Conservation (phyloP, 2,797 vertebrate genomes). For the Eulemur rubriventer region DNA sequence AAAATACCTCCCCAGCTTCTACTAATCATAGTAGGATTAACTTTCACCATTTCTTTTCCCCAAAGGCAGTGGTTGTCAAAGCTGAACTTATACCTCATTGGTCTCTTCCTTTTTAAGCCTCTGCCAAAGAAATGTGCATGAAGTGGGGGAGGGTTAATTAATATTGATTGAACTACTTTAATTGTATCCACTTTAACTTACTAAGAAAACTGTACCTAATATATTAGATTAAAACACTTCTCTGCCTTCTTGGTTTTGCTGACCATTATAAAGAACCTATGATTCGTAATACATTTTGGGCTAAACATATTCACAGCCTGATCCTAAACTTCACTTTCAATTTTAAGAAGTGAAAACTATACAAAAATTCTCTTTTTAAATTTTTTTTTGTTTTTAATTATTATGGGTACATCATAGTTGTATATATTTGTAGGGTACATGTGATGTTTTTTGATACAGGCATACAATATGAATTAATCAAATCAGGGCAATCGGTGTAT, state of each 20-base stretch:
- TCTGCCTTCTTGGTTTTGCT: slow-evolving; percentile 39
- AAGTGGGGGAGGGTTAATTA: not conserved
- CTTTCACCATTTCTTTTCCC: not conserved
- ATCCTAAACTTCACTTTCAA: slow-evolving; percentile 32
- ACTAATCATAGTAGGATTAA: not conserved
- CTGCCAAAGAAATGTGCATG: not conserved
- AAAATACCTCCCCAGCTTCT: not conserved
- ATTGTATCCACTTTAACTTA: not conserved
- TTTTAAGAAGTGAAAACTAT: slow-evolving; percentile 11
- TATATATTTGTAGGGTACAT: not conserved
- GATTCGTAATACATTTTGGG: slow-evolving; percentile 42
- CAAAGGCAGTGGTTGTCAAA: not conserved
- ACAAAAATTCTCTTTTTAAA: not conserved
- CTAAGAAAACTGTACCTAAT: not conserved
- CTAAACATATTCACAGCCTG: slow-evolving; percentile 1
- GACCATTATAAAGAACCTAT: slow-evolving; percentile 40
- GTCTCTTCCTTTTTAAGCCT: not conserved
- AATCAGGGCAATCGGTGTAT: not conserved
- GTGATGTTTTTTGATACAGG: not conserved
- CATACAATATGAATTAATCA: not conserved
- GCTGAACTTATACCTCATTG: not conserved
- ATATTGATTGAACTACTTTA: slow-evolving; percentile 13
- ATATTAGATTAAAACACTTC: slow-evolving; percentile 33
- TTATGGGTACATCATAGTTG: not conserved
- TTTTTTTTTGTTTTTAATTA: not conserved